Conservation (phyloP, 1,140 invertebrate species). For the Planococcus citri region DNA sequence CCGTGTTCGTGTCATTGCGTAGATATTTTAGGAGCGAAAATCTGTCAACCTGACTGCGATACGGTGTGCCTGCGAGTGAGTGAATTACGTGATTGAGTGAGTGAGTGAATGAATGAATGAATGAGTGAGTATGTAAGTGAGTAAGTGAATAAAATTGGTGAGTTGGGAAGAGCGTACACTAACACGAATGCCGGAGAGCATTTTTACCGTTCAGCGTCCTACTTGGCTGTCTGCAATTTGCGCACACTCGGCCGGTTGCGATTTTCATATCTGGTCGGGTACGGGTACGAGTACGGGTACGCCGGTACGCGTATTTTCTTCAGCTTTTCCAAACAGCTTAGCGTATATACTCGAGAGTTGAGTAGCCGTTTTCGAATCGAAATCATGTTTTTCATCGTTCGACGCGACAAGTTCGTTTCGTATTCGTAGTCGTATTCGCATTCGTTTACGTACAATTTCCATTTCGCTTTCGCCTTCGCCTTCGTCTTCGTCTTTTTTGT, state of each 20-base stretch:
- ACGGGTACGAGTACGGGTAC: too few species aligned
- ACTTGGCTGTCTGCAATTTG: neutral
- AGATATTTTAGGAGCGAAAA: neutral
- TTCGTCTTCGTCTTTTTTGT: neutral
- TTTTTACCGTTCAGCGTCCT: too few species aligned
- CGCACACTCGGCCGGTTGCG: neutral
- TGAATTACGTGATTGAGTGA: too few species aligned
- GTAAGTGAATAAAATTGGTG: too few species aligned
- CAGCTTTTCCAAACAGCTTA: neutral
- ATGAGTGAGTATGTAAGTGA: too few species aligned
- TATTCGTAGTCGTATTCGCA: neutral
- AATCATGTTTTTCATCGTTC: neutral
- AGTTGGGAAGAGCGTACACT: too few species aligned
- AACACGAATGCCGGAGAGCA: too few species aligned
- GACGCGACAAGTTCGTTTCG: neutral
- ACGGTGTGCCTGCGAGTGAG: neutral
- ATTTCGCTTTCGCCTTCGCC: too few species aligned
- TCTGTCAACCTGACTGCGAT: neutral
- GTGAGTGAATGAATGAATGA: too few species aligned
- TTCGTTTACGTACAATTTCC: neutral
- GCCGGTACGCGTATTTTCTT: too few species aligned
- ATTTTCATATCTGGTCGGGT: conserved; percentile 6
- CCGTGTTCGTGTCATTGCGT: too few species aligned
- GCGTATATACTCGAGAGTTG: neutral
- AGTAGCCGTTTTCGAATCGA: neutral